Evolutionary conservation across 1,140 invertebrate genomes (phyloP).

Genomic region (Leptinotarsa texana): DNA sequence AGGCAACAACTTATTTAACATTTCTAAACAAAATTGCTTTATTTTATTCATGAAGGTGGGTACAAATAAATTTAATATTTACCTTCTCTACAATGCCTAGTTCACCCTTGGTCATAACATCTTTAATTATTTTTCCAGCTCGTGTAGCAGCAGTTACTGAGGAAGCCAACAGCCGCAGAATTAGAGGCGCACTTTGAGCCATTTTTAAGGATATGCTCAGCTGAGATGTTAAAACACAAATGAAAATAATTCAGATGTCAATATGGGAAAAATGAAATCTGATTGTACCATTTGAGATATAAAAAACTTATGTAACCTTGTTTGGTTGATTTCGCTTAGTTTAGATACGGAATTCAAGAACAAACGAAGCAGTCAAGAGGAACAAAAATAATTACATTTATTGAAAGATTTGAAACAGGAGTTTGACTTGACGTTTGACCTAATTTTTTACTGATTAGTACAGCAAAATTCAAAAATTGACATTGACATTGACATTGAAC

Average conservation of each 20-base stretch:
- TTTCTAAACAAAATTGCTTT: too few relatives aligned
- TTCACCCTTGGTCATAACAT: constrained; percentile 86
- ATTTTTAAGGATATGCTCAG: constrained; percentile 47
- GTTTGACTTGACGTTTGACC: too few relatives aligned
- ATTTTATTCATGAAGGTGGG: too few relatives aligned
- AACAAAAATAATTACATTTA: too few relatives aligned
- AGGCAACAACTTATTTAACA: too few relatives aligned
- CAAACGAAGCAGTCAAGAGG: too few relatives aligned
- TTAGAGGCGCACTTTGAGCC: constrained; percentile 64
- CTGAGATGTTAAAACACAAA: neutral
- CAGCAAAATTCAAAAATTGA: too few relatives aligned
- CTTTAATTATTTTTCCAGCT: constrained; percentile 87
- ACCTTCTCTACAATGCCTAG: constrained; percentile 91
- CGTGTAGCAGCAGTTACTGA: constrained; percentile 78
- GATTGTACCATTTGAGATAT: neutral
- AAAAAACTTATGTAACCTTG: neutral
- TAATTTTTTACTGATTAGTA: too few relatives aligned
- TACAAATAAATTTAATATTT: constrained; percentile 31
- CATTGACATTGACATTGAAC: too few relatives aligned
- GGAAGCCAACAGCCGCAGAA: constrained; percentile 71
- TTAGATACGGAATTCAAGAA: too few relatives aligned
- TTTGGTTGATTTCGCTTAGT: neutral
- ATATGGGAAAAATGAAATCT: neutral
- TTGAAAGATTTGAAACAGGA: too few relatives aligned
- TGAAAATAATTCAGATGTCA: constrained; percentile 4